Percentiles rank a stretch among this genome's conserved stretches.
Conservation (phyloP, 2,888 invertebrate genomes). For the Drosophila niveifrons region DNA sequence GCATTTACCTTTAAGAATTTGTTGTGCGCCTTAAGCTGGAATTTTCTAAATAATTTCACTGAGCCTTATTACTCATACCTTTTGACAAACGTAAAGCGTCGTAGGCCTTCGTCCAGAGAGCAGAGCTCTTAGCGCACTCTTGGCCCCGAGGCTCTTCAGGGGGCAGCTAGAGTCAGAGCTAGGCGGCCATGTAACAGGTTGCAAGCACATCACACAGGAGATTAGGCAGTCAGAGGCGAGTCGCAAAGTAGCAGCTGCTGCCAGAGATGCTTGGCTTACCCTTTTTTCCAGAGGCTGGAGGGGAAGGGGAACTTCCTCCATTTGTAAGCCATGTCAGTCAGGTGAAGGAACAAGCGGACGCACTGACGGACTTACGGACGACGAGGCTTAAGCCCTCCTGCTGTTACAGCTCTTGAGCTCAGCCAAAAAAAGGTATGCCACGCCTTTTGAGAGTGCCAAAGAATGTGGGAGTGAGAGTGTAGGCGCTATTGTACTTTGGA, state of each 20-base stretch:
- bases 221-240: conserved; percentile 66
- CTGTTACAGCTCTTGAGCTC: conserved; percentile 26
- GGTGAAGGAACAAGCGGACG: conserved; percentile 42
- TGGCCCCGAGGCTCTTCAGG: conserved; percentile 22
- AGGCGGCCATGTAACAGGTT: conserved; percentile 65
- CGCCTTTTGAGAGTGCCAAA: conserved; percentile 9
- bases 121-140: conserved; percentile 16
- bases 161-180: conserved; percentile 11
- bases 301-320: conserved; percentile 44
- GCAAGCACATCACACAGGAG: conserved; percentile 69
- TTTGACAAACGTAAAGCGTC: conserved; percentile 21
- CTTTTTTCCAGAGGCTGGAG: conserved; percentile 44
- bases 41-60: conserved; percentile 67
- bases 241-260: conserved; percentile 59
- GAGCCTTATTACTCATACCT: conserved; percentile 58
- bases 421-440: conserved; percentile 34
- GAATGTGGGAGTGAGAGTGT: background rate
- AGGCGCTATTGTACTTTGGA: conserved; percentile 62
- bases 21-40: conserved; percentile 16
- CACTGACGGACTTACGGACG: conserved; percentile 23
- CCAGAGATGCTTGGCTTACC: conserved; percentile 55
- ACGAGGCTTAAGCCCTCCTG: conserved; percentile 58
- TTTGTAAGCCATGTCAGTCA: conserved; percentile 75
- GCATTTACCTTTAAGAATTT: conserved; percentile 7
- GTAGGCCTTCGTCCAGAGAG: conserved; percentile 20